phyloP scores from a whole-genome alignment of 2,113 vertebrate genomes.

The Argyrosomus japonicus region DNA sequence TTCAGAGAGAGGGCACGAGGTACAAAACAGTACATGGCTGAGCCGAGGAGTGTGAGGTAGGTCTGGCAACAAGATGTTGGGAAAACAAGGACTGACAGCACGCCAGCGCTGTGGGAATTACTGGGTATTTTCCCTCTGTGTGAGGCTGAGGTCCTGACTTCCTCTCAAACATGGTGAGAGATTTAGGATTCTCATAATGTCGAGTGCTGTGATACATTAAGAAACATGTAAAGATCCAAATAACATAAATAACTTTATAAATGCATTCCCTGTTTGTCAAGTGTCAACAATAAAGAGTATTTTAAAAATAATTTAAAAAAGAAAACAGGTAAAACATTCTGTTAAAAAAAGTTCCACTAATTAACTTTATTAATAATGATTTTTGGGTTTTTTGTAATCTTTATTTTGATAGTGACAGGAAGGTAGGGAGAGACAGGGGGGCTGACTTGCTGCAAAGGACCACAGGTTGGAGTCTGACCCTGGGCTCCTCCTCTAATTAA shows the following conservation, averaged over 20 bases:
- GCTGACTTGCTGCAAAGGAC: no score
- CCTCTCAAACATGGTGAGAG: neutral
- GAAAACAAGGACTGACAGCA: neutral
- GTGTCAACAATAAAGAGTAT: neutral
- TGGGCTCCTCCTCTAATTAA: no score
- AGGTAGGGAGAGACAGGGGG: no score
- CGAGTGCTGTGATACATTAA: neutral
- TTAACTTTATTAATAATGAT: no score
- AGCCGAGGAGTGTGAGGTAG: conserved; percentile 11
- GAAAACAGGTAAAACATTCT: neutral
- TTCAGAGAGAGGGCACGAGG: neutral
- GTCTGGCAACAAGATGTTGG: conserved; percentile 26
- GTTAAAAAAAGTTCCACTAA: no score
- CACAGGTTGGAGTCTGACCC: no score
- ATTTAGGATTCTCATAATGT: neutral
- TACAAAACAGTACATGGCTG: neutral
- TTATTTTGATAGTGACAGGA: no score
- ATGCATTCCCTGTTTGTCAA: neutral
- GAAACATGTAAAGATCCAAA: neutral
- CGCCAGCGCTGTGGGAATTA: conserved; percentile 3
- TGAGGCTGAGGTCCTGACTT: neutral
- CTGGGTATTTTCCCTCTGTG: conserved; percentile 5
- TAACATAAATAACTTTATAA: neutral
- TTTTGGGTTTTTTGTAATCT: no score
- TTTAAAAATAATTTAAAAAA: neutral